Base-by-base conservation (phyloP, 1,140 invertebrate species). In the Pseudomyrmex flavicornis region DNA sequence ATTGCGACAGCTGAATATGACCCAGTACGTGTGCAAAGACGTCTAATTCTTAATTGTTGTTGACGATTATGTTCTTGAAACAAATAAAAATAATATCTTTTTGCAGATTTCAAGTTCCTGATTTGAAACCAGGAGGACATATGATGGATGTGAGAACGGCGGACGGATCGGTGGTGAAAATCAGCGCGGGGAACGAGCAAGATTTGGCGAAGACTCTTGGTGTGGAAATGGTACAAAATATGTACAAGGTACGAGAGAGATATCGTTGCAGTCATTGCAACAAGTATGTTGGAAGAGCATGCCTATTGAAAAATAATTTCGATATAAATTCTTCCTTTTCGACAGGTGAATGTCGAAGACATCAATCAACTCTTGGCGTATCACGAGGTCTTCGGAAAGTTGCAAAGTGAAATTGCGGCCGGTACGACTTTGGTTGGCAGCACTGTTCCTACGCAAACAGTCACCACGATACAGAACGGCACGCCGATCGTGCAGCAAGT, bases 321-420 rank as follows among this genome's bases (percentile, higher is more conserved):
- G 15, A 44, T 63, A 44, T 63, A 35, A 20, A 65, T 26, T 56
- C 17, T 15, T 44, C 8, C 54, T 22, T 22, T 10, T 85, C 61
- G 72, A 9, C 56, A 93, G 93, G 95, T 97, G 1, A 97, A 97
- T 92, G 97, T 97, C 2, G 97, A 98, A 90, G 97, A 98, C 86
- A 95, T 98, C 22, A 97, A 97, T 82, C 97, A 97, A 87, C 93
- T 98, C 59, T 93, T 98, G 54, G 97, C 97, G n/a, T 97, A 97
- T 93, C 97, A 98, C 91, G 97, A 97, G 93, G 97, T 98, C 15
- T 97, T 98, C 92, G 97, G 97, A n/a, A 98, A 98, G 92, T 94
- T 97, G 15, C 97, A 97, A 83, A 95, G 93, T 83, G 95, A 95
- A 88, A 95, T 95, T 84, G 93, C 94, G 35, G 93, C 93, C 46